Evolutionary conservation across 2,113 vertebrate genomes (phyloP), one percentile per base, ranked within the genome.

Genomic region (Pomatostomus ruficeps): DNA sequence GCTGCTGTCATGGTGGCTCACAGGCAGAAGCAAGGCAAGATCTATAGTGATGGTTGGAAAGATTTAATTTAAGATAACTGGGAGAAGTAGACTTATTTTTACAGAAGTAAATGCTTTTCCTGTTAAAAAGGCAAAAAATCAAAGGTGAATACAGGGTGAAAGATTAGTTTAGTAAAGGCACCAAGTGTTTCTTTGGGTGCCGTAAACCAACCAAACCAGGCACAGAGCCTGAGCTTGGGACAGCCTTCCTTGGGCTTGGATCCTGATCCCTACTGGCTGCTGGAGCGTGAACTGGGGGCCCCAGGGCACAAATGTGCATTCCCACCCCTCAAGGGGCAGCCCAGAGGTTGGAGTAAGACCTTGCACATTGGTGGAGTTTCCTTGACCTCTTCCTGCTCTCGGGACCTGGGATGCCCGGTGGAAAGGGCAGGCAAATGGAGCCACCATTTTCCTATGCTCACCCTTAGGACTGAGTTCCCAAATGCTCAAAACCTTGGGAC

Each of bases 181-280:
- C 25, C n/a, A 38, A 71, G 11, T 33, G n/a, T 48, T 58, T 58
- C 12, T 16, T 36, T 46, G 48, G 22, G 16, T 73, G 49, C 10
- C 20, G 31, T 6, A 20, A 84, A 38, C 33, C 36, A 46, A 3
- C 35, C 59, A 48, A 49, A 71, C 22, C 31, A 22, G n/a, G 51
- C 54, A 66, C 33, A 52, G 38, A 46, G 29, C 33, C 15, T 36
- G 55, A 36, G 22, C 45, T 29, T 5, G 3, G 10, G n/a, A 16
- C 1, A 1, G 24, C 35, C 10, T 58, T 63, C 12, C 40, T 11
- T 29, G 43, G 68, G 23, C 28, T 24, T 51, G 22, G 28, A 22
- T 40, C 38, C n/a, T 4, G 58, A 1, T 22, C n/a, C 19, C 4
- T 4, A 1, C 2, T 5, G 2, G 1, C 16, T 8, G 1, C 51